Conservation (phyloP, 2,888 invertebrate species). For the Isoperla grammatica region DNA sequence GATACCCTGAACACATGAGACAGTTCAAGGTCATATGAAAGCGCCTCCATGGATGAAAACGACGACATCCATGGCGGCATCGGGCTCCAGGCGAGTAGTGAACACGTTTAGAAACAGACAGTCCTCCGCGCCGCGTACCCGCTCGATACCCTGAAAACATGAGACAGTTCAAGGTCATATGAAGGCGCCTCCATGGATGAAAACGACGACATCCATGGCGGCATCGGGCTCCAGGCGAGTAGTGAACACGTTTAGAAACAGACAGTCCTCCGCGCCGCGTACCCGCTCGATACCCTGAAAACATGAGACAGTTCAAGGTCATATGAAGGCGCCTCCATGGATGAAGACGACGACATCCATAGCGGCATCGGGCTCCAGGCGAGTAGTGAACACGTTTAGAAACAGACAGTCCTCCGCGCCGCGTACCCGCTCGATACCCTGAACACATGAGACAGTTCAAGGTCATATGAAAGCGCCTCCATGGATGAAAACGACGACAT, state of each 20-base stretch:
- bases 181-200: constrained; percentile 64
- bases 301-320: no score
- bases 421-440: no score
- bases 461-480: constrained; percentile 68
- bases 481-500: constrained; percentile 60
- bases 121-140: not conserved
- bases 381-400: constrained; percentile 5
- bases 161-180: no score
- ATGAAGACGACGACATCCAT: constrained; percentile 59
- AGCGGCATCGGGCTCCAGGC: not conserved
- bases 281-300: not conserved
- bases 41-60: constrained; percentile 63
- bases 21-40: no score
- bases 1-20: no score
- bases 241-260: constrained; percentile 7
- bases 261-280: constrained; percentile 6
- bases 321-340: constrained; percentile 66
- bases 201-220: constrained; percentile 53
- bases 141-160: not conserved
- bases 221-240: not conserved
- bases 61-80: constrained; percentile 48
- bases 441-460: no score
- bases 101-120: constrained; percentile 9
- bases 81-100: not conserved
- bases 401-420: constrained; percentile 9